Evolutionary conservation across 2,113 vertebrate species (phyloP), one percentile per base, ranked within the genome.

Genomic region (Burhinus bistriatus): DNA sequence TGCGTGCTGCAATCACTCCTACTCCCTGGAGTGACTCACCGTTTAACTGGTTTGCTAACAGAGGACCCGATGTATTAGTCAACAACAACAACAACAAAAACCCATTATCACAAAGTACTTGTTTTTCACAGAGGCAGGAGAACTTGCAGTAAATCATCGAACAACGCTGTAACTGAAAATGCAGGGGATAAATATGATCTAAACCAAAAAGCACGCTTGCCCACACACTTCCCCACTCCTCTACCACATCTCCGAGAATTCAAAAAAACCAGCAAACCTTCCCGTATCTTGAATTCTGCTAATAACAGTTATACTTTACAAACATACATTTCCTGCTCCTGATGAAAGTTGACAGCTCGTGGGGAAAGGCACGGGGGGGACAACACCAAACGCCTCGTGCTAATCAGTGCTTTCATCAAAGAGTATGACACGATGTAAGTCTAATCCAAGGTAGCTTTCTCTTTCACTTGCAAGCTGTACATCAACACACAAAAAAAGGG

Each of bases 1-100:
- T n/a, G 77, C 15, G 1, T 7, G 73, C 82, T 62, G 91, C 78
- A 77, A 76, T 91, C 92, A 85, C 92, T 93, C 93, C 96, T 54
- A 61, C 92, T 95, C 90, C 71, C 54, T 11, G 73, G 36, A 64
- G 70, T 94, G 95, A 95, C 93, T 96, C 95, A 97, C 71, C 38
- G 7, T 82, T 90, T 91, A 51, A 87, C 93, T 79, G 62, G 93
- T 91, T 95, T 95, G 80, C 95, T 87, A 96, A 95, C 93, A 96
- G 77, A 79, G 82, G 52, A 47, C 93, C 65, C 9, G 6, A 47
- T 57, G 57, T 68, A 95, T 54, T 93, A 76, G 73, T 93, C 82
- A 90, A 94, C 83, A 95, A 83, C 76, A 89, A 44, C 87, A 94
- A 44, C 87, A 94, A 62, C 86, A 82, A 70, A 76, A 91, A 49